phyloP scores from a whole-genome alignment of 2,113 vertebrate genomes.

The Heptranchias perlo region DNA sequence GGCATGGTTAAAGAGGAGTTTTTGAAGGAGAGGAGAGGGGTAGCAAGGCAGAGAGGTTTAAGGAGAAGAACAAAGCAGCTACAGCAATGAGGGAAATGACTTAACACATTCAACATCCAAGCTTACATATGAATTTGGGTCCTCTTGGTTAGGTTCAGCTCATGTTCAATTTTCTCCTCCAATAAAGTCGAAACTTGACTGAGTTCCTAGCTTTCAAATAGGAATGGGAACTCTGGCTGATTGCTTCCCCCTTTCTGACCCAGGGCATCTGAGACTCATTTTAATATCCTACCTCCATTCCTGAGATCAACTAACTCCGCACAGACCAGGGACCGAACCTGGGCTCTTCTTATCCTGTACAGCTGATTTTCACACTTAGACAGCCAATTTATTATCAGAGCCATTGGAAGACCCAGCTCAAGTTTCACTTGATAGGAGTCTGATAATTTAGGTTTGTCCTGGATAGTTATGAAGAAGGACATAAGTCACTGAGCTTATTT shows the following conservation, averaged over 20 bases:
- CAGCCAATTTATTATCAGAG: not conserved
- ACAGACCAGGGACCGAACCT: not conserved
- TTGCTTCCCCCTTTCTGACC: too few relatives aligned
- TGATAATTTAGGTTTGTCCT: not conserved
- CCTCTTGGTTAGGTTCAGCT: not conserved
- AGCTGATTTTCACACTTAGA: not conserved
- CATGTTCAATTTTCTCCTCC: not conserved
- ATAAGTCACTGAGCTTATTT: not conserved
- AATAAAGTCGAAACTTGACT: not conserved
- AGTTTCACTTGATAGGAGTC: not conserved
- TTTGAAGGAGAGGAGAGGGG: not conserved
- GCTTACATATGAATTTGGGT: not conserved
- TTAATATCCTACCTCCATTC: not conserved
- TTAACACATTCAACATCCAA: not conserved
- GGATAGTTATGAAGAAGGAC: not conserved
- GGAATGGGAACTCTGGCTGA: not conserved
- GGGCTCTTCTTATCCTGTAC: not conserved
- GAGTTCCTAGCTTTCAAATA: not conserved
- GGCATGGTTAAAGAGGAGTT: not conserved
- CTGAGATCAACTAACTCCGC: not conserved
- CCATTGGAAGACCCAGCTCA: not conserved
- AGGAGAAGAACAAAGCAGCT: not conserved
- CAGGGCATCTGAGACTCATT: not conserved
- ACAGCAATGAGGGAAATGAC: not conserved
- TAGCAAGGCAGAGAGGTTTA: not conserved